These are phyloP conservation scores for Drosophila carrolli DNA, from an alignment of 1,140 invertebrate genomes.

Conservation along the genomic window DNA sequence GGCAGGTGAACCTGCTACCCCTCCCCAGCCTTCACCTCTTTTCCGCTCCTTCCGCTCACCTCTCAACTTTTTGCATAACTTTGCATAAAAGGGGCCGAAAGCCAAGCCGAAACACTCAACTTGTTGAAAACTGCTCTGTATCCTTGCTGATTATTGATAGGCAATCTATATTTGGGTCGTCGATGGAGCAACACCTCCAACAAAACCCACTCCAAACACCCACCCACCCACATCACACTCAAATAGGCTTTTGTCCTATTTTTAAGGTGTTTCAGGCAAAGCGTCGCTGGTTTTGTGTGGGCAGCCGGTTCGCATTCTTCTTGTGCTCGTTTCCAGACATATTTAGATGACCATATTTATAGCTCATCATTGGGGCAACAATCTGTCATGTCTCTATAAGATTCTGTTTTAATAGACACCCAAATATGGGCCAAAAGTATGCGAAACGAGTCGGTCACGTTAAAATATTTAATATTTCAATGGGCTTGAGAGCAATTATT, in stretches of 20 bases:
- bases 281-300: conserved; percentile 46
- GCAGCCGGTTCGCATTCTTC: conserved; percentile 20
- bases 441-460: conserved; percentile 21
- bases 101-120: conserved; percentile 23
- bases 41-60: background rate
- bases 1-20: conserved; percentile 35
- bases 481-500: background rate
- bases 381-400: conserved; percentile 50
- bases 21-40: conserved; percentile 12
- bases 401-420: conserved; percentile 61
- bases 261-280: conserved; percentile 62
- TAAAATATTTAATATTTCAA: conserved; percentile 21
- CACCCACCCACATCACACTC: conserved; percentile 41
- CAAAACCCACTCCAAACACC: conserved; percentile 3
- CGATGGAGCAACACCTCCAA: conserved; percentile 27
- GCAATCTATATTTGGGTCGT: conserved; percentile 51
- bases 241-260: conserved; percentile 70
- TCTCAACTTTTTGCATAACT: conserved; percentile 29
- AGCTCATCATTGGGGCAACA: conserved; percentile 59
- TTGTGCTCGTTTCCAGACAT: conserved; percentile 42
- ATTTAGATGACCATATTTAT: conserved; percentile 64
- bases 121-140: conserved; percentile 49
- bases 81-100: conserved; percentile 24
- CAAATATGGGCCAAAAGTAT: conserved; percentile 53
- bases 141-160: conserved; percentile 51